Conservation (phyloP, 2,797 vertebrate genomes). For the Hyperoplus lanceolatus region DNA sequence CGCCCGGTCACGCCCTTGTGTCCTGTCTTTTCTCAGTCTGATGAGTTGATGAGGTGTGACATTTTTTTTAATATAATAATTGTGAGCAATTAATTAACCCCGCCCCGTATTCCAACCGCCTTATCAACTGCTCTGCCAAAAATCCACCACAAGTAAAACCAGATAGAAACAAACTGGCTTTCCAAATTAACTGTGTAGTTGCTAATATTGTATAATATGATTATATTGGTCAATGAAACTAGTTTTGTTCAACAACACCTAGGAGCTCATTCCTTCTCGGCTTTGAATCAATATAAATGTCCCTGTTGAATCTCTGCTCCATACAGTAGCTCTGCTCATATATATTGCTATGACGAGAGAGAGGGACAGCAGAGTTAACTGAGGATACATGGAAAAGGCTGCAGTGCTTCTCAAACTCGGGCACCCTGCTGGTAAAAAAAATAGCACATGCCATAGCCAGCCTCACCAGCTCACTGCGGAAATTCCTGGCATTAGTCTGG, state of each 20-base stretch:
- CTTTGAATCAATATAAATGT: neutral
- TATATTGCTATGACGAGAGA: too few relatives aligned
- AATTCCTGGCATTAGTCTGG: constrained; percentile 74
- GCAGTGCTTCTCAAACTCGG: constrained; percentile 18
- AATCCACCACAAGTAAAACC: too few relatives aligned
- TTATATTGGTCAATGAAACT: too few relatives aligned
- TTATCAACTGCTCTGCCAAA: neutral
- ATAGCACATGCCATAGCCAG: constrained; percentile 8
- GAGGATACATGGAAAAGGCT: constrained; percentile 22
- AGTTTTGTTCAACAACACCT: neutral
- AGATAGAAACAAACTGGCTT: neutral
- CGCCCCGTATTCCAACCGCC: neutral
- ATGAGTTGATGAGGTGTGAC: constrained; percentile 2
- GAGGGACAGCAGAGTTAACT: neutral
- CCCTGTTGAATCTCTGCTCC: neutral
- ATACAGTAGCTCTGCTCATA: neutral
- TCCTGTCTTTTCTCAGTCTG: neutral
- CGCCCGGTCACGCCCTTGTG: neutral
- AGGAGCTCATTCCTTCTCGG: constrained; percentile 5
- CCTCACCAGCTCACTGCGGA: constrained; percentile 43
- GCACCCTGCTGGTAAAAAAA: constrained; percentile 30
- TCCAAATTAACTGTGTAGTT: too few relatives aligned
- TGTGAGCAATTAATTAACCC: neutral
- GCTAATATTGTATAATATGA: neutral
- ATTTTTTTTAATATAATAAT: too few relatives aligned